phyloP scores from a whole-genome alignment of 2,888 invertebrate genomes.

The Liopterus haemorrhoidalis region DNA sequence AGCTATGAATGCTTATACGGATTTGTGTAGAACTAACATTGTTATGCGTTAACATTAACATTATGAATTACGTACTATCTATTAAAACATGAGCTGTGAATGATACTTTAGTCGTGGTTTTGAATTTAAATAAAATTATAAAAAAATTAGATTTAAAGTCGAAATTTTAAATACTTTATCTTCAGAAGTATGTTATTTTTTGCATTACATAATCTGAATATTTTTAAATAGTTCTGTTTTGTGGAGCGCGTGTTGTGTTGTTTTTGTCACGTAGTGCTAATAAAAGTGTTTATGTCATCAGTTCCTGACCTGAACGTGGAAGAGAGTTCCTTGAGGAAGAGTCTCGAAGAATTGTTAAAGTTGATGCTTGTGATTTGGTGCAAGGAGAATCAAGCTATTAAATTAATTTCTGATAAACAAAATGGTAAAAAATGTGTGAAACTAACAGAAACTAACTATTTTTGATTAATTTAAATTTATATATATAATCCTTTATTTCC shows the following conservation, averaged over 20 bases:
- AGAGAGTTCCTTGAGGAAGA: constrained; percentile 53
- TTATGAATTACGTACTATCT: no score
- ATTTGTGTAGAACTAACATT: no score
- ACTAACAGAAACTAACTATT: constrained; percentile 6
- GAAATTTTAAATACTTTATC: not conserved
- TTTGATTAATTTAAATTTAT: constrained; percentile 5
- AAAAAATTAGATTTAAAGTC: no score
- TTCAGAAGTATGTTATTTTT: not conserved
- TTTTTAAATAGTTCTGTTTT: not conserved
- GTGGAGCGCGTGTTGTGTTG: not conserved
- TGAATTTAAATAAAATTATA: no score
- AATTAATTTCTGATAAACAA: constrained; percentile 55
- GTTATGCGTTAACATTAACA: no score
- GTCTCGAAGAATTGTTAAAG: constrained; percentile 72
- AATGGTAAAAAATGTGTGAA: constrained; percentile 36
- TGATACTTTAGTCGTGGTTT: no score
- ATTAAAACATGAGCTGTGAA: no score
- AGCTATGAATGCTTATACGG: no score
- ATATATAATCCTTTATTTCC: no score
- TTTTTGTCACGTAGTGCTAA: not conserved
- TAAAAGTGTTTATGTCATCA: constrained; percentile 23
- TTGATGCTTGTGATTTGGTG: constrained; percentile 80
- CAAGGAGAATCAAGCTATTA: constrained; percentile 65
- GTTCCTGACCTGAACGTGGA: constrained; percentile 31
- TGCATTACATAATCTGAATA: not conserved